Base-by-base conservation (phyloP, 1,140 invertebrate species). In the Andrena cerasifolii region DNA sequence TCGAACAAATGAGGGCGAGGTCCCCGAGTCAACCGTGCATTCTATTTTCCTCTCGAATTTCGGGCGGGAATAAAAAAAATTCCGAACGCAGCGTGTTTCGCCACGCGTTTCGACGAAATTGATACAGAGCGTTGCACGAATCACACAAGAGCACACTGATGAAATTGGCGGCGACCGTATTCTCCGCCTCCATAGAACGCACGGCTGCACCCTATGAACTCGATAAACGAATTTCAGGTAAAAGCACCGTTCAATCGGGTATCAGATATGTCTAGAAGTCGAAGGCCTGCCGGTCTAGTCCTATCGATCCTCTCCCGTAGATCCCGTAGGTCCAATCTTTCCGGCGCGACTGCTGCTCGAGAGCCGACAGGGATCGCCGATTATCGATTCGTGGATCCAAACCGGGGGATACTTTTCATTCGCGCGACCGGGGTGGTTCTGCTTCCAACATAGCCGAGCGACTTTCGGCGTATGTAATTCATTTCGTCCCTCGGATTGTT, bases 151-250 rank as follows among this genome's bases (percentile, higher is more conserved):
- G 40, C 21, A 31, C 28, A 1, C 16, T 63, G 71, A 79, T 79
- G 61, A 66, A 74, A 79, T 79, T 79, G 70, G 6, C 53, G 33
- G 45, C 51, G 26, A 36, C 21, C 26, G 71, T 40, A 65, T 24
- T n/a, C 24, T 10, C 45, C 12, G 3, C 14, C 51, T 40, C 16
- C 18, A 47, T 40, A 36, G 68, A 63, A 65, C 43, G 31, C 53
- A 21, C 54, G 18, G 28, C 8, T 77, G 65, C 77, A 66, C 31
- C 45, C 77, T 56, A 21, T 36, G 54, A 58, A 67, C 62, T 33
- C 78, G 71, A 75, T 75, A 79, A 79, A 79, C 59, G 78, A 66
- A 79, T 79, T 66, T 67, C 53, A 51, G 43, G 53, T 79, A 59
- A 79, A 75, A 79, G 71, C 62, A 21, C 43, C 18, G 49, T 47